Conservation (phyloP, 2,113 vertebrate species). For the Plestiodon gilberti region DNA sequence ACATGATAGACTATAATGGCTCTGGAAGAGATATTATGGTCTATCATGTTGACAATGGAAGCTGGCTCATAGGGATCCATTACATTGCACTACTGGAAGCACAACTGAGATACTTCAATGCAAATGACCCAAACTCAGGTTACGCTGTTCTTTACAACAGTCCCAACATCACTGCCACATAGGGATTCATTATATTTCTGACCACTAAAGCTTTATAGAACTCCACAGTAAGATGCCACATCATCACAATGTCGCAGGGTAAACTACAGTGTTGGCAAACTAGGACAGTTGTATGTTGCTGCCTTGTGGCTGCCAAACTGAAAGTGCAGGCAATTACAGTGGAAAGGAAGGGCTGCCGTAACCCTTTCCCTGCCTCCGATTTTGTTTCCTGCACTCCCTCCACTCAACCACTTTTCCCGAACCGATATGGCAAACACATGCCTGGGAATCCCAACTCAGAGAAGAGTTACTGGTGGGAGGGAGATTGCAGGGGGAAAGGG, state of each 20-base stretch:
- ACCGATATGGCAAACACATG: too few species aligned
- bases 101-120: not conserved
- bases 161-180: not conserved
- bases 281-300: not conserved
- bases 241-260: not conserved
- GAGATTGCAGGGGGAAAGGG: not conserved
- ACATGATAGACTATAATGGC: slow-evolving; percentile 8
- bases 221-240: not conserved
- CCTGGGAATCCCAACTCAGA: too few species aligned
- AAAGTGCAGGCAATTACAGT: not conserved
- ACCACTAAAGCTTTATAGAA: not conserved
- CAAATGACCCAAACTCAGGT: not conserved
- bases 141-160: not conserved
- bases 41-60: not conserved
- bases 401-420: too few species aligned
- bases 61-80: not conserved
- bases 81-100: not conserved
- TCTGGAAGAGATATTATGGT: slow-evolving; percentile 7
- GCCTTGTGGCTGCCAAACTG: not conserved
- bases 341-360: too few species aligned
- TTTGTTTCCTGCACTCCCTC: too few species aligned
- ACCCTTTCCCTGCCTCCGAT: too few species aligned
- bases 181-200: not conserved
- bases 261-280: not conserved
- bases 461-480: not conserved